Evolutionary conservation across 1,140 invertebrate genomes (phyloP).

Genomic region (Teleopsis dalmanni): DNA sequence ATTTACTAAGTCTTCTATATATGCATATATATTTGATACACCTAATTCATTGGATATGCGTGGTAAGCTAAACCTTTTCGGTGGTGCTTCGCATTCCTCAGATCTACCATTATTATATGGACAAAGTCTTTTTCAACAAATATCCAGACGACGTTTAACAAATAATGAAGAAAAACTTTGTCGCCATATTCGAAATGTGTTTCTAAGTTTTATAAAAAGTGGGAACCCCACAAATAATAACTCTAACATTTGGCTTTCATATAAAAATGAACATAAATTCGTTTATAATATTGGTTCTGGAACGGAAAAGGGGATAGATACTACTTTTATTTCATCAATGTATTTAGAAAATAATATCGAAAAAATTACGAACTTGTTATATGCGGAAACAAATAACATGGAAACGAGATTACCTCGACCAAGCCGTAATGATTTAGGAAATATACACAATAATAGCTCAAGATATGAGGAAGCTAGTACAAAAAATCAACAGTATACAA

Average conservation of each 20-base stretch:
- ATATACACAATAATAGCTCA: slow-evolving; percentile 5
- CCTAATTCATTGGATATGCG: slow-evolving; percentile 39
- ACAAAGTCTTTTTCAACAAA: slow-evolving; percentile 54
- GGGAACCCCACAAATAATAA: slow-evolving; percentile 50
- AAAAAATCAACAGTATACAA: slow-evolving; percentile 24
- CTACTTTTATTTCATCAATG: not conserved
- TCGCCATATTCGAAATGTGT: slow-evolving; percentile 49
- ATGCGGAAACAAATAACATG: slow-evolving; percentile 4
- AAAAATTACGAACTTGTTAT: slow-evolving; percentile 22
- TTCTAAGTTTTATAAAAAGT: slow-evolving; percentile 55
- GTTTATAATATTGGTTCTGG: slow-evolving; percentile 41
- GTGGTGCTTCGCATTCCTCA: slow-evolving; percentile 51
- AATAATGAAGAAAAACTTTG: slow-evolving; percentile 52
- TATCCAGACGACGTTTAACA: slow-evolving; percentile 50
- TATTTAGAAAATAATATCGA: slow-evolving; percentile 3
- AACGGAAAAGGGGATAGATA: slow-evolving; percentile 1
- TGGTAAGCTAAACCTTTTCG: slow-evolving; percentile 35
- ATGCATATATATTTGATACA: slow-evolving; percentile 46
- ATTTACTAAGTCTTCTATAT: slow-evolving; percentile 33
- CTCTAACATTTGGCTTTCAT: slow-evolving; percentile 48
- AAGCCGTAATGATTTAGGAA: slow-evolving; percentile 23
- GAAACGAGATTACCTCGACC: slow-evolving; percentile 1
- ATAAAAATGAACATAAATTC: slow-evolving; percentile 46
- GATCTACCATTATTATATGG: slow-evolving; percentile 59
- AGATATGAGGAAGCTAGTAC: slow-evolving; percentile 12